Base-by-base conservation (phyloP, 2,797 vertebrate genomes). In the Graptemys geographica region DNA sequence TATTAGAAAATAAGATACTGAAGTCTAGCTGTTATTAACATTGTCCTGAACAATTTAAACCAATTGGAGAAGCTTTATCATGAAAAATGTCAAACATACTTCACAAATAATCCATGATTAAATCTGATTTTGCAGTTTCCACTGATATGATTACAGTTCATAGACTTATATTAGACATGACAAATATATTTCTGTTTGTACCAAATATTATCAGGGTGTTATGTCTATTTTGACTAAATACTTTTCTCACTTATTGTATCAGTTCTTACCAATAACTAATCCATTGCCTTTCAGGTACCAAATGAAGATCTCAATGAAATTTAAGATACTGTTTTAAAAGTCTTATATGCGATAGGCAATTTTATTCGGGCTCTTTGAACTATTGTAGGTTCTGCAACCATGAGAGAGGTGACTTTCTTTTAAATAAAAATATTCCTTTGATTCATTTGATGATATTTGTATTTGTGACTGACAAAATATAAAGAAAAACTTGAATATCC, bases 81-180 rank as follows among this genome's bases (percentile, higher is more conserved):
- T 92, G 86, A 94, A 95, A 95, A 96, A 90, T 89, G 84, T 19
- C 59, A 88, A 62, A 53, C 87, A 21, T 12, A 47, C 49, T 95
- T 96, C 49, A 79, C 92, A 95, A 96, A 90, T 93, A 95, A 65
- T 92, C 59, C 85, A 85, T 76, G 74, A 90, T 96, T 90, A 94
- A 94, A 95, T 81, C 19, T 83, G 28, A 90, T 96, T 95, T 89
- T 93, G 3, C 81, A 87, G 86, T 81, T 23, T 87, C 84, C 89
- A 55, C 74, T 95, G 57, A 4, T 84, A 51, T 89, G 80, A 93
- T 93, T 88, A 96, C 86, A 94, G 95, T 96, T 95, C 85, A 88
- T 91, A 96, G 95, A 55, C 79, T 96, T 90, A 89, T 57, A 94
- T 93, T 89, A 19, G 47, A 41, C 37, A 57, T 84, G 25, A 49